Conservation (phyloP, 2,888 invertebrate genomes). For the Branchipolynoe longqiensis region DNA sequence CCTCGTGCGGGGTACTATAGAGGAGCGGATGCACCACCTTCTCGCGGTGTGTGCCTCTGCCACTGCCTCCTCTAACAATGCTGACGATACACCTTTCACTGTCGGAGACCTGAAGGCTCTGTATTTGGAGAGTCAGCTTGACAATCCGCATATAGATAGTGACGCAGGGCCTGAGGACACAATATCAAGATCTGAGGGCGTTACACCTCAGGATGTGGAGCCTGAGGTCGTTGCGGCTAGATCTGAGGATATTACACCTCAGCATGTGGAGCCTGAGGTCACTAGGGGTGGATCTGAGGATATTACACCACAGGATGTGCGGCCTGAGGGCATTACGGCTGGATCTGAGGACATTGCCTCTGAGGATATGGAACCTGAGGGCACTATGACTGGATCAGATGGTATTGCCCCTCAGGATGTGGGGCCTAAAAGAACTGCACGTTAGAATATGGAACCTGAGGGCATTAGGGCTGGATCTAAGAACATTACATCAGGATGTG, state of each 20-base stretch:
- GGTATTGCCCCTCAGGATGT: too few species aligned
- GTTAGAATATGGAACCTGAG: too few species aligned
- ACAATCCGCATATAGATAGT: not conserved
- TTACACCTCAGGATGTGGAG: not conserved
- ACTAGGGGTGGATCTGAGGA: not conserved
- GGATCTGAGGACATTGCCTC: too few species aligned
- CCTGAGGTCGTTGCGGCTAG: not conserved
- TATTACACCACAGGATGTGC: not conserved
- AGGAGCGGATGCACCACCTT: constrained; percentile 84
- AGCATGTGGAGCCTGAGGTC: not conserved
- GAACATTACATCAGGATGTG: too few species aligned
- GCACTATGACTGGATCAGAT: too few species aligned
- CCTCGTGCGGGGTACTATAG: constrained; percentile 87
- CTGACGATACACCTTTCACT: constrained; percentile 68
- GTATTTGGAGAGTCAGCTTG: constrained; percentile 16
- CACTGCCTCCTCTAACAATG: constrained; percentile 62
- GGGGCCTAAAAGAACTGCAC: too few species aligned
- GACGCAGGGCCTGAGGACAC: not conserved
- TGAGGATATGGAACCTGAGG: too few species aligned
- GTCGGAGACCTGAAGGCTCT: constrained; percentile 58
- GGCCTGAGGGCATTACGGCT: not conserved
- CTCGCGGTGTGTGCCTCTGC: constrained; percentile 60
- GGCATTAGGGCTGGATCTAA: too few species aligned
- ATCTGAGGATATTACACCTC: not conserved
- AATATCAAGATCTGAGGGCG: not conserved